A percentile compares a stretch with the other conserved stretches of the same genome.
Conservation (phyloP, 2,888 invertebrate genomes). For the Amphipyra berbera region DNA sequence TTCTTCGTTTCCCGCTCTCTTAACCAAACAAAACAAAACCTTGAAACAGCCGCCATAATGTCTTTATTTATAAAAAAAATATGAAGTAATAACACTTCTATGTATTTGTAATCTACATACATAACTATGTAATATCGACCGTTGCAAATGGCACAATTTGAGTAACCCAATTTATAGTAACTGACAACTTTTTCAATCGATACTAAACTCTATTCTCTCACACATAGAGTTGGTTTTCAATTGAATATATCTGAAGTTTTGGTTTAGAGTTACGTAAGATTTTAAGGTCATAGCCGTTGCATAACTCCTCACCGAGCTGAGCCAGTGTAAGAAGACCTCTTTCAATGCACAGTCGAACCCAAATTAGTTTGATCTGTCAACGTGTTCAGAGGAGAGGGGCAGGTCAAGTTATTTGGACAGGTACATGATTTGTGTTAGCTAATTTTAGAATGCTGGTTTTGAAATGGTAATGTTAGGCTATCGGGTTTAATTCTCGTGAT, state of each 20-base stretch:
- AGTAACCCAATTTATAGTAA: slow-evolving; percentile 76
- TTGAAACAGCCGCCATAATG: slow-evolving; percentile 37
- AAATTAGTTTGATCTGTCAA: slow-evolving; percentile 43
- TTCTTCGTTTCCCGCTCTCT: slow-evolving; percentile 36
- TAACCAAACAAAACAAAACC: slow-evolving; percentile 39
- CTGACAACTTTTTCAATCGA: slow-evolving; percentile 18
- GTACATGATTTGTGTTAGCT: slow-evolving; percentile 72
- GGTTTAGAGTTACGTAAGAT: slow-evolving; percentile 82
- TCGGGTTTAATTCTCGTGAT: slow-evolving; percentile 52
- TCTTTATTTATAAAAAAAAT: slow-evolving; percentile 40
- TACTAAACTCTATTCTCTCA: slow-evolving; percentile 39
- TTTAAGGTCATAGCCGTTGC: slow-evolving; percentile 84
- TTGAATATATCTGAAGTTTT: slow-evolving; percentile 64
- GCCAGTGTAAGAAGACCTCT: slow-evolving; percentile 70
- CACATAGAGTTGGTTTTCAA: slow-evolving; percentile 52
- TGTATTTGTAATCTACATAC: slow-evolving; percentile 58
- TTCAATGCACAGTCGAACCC: slow-evolving; percentile 57
- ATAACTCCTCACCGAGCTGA: slow-evolving; percentile 74
- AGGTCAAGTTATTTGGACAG: slow-evolving; percentile 60
- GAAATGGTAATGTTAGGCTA: slow-evolving; percentile 70
- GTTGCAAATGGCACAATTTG: slow-evolving; percentile 71
- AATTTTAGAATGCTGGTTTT: slow-evolving; percentile 80
- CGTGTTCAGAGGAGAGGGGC: slow-evolving; percentile 47
- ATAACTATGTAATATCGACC: slow-evolving; percentile 53
- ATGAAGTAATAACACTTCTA: slow-evolving; percentile 47